phyloP scores from a whole-genome alignment of 2,797 vertebrate species.

The Clarias platycephalus region DNA sequence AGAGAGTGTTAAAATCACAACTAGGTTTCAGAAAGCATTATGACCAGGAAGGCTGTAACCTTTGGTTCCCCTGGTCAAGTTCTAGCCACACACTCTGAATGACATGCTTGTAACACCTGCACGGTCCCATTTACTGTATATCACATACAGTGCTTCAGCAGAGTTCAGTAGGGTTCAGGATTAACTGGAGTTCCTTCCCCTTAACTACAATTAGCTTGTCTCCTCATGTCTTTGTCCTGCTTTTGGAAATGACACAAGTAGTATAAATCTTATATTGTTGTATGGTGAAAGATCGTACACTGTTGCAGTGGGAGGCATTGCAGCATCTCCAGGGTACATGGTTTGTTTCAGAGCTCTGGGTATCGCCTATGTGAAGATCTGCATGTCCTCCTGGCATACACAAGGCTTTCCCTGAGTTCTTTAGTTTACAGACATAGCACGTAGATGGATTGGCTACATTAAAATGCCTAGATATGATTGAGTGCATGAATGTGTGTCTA shows the following conservation, averaged over 20 bases:
- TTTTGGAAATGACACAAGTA: neutral
- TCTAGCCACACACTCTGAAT: slow-evolving; percentile 31
- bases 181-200: neutral
- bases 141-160: too few relatives aligned
- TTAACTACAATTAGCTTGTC: neutral
- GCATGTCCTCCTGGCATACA: neutral
- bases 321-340: neutral
- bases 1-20: neutral
- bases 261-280: neutral
- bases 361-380: neutral
- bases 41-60: neutral
- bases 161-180: neutral
- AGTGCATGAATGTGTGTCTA: neutral
- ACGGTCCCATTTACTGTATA: neutral
- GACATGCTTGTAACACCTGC: slow-evolving; percentile 39
- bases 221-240: neutral
- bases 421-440: neutral
- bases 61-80: neutral
- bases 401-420: neutral
- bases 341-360: neutral
- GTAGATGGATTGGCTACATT: neutral
- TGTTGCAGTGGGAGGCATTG: neutral
- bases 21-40: neutral
- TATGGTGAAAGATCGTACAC: neutral
- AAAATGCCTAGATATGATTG: neutral